Base-by-base conservation (phyloP, 2,888 invertebrate genomes). In the Autographa pulchrina region DNA sequence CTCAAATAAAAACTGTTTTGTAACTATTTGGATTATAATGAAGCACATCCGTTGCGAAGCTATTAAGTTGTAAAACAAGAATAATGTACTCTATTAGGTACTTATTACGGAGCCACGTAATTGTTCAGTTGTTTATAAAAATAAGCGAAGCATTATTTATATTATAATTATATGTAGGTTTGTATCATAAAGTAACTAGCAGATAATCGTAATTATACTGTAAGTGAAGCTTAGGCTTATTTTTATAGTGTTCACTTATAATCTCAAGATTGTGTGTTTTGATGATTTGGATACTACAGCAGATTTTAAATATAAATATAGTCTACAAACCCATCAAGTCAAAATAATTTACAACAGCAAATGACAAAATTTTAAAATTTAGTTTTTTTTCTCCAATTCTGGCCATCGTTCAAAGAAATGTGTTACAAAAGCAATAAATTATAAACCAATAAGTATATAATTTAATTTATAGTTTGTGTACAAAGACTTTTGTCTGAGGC, bases 61-160 rank as follows among this genome's bases (percentile, higher is more conserved):
- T 75, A 86, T 86, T 84, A 86, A 71, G 78, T 83, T 82, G 72
- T 85, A 80, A 85, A 82, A 85, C 83, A 80, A 87, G 85, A 83
- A 86, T 85, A 82, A 77, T 76, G 66, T 38, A 77, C 62, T 78
- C 77, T 67, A 77, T 84, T 78, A 79, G 68, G 71, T 77, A 81
- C 77, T 75, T 78, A 79, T 79, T 83, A 70, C 62, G 68, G 65
- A 72, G 65, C 54, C 8, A 25, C 72, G 81, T 84, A 81, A 85
- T 83, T 80, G 77, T 81, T 78, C 43, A 81, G 77, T 77, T 75
- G 54, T 56, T 56, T 68, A 65, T 68, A 77, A 79, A 79, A 76
- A 75, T 58, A 71, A 62, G 41, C 65, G 32, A 41, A 61, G 54
- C 62, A 59, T 48, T 68, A 71, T 72, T 68, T 70, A 80, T 74